These are phyloP conservation scores for Flexamia atlantica DNA, from an alignment of 2,888 invertebrate genomes.

Conservation along the genomic window DNA sequence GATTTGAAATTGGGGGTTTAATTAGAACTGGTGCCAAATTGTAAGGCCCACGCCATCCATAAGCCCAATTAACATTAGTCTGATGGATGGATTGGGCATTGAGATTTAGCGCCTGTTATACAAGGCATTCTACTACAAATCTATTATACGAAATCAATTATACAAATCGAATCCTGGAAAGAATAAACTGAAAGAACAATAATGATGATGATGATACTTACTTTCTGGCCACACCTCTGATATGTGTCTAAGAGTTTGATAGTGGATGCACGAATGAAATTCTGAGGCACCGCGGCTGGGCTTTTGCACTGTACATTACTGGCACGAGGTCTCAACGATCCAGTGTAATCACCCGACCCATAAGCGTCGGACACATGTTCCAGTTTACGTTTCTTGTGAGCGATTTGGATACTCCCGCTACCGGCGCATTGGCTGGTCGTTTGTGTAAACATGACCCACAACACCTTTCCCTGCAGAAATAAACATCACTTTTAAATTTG, in stretches of 20 bases:
- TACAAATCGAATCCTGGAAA: too few species aligned
- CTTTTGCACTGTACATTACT: constrained; percentile 61
- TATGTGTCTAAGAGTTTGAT: constrained; percentile 83
- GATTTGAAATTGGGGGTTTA: too few species aligned
- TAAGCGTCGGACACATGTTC: constrained; percentile 71
- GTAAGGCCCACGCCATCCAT: too few species aligned
- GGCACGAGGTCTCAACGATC: constrained; percentile 54
- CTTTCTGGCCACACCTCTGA: constrained; percentile 83
- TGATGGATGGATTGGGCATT: too few species aligned
- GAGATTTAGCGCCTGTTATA: too few species aligned
- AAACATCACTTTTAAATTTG: too few species aligned
- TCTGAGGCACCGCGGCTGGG: constrained; percentile 74
- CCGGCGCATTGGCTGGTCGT: constrained; percentile 72
- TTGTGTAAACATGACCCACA: constrained; percentile 90
- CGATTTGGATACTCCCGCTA: constrained; percentile 72
- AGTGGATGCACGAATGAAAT: constrained; percentile 82
- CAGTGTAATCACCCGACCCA: constrained; percentile 39
- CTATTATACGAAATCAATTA: too few species aligned
- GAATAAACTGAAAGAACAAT: too few species aligned
- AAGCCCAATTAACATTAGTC: too few species aligned
- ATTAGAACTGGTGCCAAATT: too few species aligned
- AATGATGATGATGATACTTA: constrained; percentile 71
- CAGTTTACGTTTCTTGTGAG: constrained; percentile 76
- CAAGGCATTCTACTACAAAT: too few species aligned
- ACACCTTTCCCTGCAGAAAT: constrained; percentile 82